Base-by-base conservation (phyloP, 1,140 invertebrate species). In the Drosophila parvula region DNA sequence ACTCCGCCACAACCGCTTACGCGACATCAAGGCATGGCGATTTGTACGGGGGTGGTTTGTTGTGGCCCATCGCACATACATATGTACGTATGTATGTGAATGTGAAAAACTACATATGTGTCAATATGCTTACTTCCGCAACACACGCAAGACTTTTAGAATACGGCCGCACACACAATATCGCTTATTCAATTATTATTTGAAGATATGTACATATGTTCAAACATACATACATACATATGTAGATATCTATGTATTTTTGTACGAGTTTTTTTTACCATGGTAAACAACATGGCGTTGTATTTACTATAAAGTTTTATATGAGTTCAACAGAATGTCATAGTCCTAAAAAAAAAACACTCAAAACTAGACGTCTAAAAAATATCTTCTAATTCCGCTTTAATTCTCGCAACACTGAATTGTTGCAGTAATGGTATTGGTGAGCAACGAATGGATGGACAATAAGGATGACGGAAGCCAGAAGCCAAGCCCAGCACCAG, bases 371-470 rank as follows among this genome's bases (percentile, higher is more conserved):
- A 28, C 2, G 5, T 18, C 30, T 16, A 44, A 58, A 32, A 16
- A 65, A 30, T 22, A 40, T 45, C 5, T 56, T 27, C 16, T 3
- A 30, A 38, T 22, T 47, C 38, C 10, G 14, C 14, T 28, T 55
- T 61, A 40, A 41, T 40, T 67, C 18, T 38, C 8, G 40, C 18
- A 10, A 14, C 14, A 12, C 43, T 43, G 5, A 62, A 36, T 34
- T 64, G 34, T 47, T 53, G 38, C 63, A 84, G 84, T 78, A 64
- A 89, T 89, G 84, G 84, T 89, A 65, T 78, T 89, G 65, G 84
- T 81, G 47, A 81, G 84, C 48, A 89, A 83, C 43, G 84, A 89
- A 81, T 83, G 74, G 84, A 51, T 41, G 43, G 68, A 44, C 32
- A 84, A 74, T 40, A 89, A 83, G 62, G 79, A 83, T 81, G 84